Evolutionary conservation across 2,797 vertebrate genomes (phyloP).

Genomic region (Onychomys torridus): DNA sequence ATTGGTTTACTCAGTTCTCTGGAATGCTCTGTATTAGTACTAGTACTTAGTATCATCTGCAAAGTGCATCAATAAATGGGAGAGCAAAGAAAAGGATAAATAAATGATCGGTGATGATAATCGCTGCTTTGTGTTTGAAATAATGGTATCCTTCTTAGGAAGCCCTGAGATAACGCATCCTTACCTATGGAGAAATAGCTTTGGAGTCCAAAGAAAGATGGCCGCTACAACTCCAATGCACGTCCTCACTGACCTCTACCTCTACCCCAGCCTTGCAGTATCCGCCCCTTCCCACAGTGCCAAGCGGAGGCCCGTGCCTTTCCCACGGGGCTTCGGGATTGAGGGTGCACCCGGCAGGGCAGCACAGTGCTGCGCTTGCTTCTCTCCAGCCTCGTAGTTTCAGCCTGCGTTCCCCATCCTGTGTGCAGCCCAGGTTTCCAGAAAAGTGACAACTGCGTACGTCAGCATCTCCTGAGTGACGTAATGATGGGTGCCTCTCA

Average conservation of each 20-base stretch:
- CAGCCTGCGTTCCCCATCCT: background rate
- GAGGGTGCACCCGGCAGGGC: background rate
- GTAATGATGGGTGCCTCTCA: background rate
- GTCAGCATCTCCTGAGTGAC: constrained; percentile 5
- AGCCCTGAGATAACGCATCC: background rate
- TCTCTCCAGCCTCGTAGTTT: background rate
- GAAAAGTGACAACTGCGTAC: background rate
- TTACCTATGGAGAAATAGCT: background rate
- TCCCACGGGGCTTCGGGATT: background rate
- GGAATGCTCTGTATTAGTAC: background rate
- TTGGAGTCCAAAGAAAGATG: constrained; percentile 6
- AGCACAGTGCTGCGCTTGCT: background rate
- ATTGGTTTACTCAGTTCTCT: background rate
- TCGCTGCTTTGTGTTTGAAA: constrained; percentile 45
- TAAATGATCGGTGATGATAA: background rate
- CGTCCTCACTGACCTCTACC: background rate
- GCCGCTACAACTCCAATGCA: background rate
- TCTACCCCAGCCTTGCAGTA: background rate
- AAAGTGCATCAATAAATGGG: constrained; percentile 8
- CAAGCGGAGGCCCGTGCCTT: background rate
- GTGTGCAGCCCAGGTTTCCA: constrained; percentile 17
- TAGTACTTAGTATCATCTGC: background rate
- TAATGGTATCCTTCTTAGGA: background rate
- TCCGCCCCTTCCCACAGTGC: background rate
- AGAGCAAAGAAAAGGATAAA: constrained; percentile 27